Conservation (phyloP, 2,113 vertebrate genomes). For the Apteryx owenii region DNA sequence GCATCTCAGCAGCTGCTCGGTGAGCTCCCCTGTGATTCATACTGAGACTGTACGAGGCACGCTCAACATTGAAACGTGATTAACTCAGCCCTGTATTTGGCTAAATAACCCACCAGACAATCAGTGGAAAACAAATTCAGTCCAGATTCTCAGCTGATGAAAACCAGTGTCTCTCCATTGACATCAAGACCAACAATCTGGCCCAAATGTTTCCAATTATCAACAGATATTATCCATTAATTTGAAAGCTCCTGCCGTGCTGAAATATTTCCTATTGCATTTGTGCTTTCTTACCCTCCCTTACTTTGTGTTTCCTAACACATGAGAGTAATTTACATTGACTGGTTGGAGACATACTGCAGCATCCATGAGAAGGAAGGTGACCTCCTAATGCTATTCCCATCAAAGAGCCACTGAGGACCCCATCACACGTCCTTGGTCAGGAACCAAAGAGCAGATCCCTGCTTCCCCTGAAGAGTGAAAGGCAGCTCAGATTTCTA, state of each 20-base stretch:
- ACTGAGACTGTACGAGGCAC: background rate
- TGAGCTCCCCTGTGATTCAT: background rate
- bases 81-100: background rate
- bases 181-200: constrained; percentile 31
- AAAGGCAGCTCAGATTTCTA: background rate
- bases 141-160: constrained; percentile 38
- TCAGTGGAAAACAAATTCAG: background rate
- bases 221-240: background rate
- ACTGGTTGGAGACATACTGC: background rate
- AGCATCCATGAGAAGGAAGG: background rate
- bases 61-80: background rate
- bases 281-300: background rate
- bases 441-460: background rate
- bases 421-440: background rate
- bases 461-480: background rate
- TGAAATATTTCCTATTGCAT: background rate
- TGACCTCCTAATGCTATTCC: background rate
- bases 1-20: background rate
- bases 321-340: background rate
- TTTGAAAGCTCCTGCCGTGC: background rate
- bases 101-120: background rate
- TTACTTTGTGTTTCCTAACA: background rate
- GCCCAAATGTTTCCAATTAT: constrained; percentile 42
- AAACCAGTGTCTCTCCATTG: constrained; percentile 16
- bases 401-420: background rate